Conservation (phyloP, 1,140 invertebrate species). For the Drosophila lowei region DNA sequence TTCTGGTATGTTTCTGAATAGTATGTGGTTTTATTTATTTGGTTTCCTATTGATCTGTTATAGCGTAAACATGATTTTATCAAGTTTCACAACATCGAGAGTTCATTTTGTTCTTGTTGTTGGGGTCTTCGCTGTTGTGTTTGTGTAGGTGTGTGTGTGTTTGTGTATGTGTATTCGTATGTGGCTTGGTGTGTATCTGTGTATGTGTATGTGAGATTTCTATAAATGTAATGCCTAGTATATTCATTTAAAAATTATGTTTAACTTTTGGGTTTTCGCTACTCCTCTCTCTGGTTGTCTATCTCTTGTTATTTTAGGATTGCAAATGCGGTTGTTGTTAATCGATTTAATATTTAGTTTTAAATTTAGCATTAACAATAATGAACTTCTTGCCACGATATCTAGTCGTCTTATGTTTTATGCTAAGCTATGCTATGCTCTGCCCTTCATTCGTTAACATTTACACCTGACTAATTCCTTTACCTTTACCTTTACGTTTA, state of each 20-base stretch:
- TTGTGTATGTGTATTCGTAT: slow-evolving; percentile 7
- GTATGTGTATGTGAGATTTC: slow-evolving; percentile 35
- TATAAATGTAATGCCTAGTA: slow-evolving; percentile 72
- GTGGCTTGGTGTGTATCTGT: slow-evolving; percentile 28
- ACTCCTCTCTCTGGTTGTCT: slow-evolving; percentile 36
- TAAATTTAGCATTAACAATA: slow-evolving; percentile 62
- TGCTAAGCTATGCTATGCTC: slow-evolving; percentile 65
- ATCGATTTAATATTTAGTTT: slow-evolving; percentile 45
- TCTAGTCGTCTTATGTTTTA: slow-evolving; percentile 46
- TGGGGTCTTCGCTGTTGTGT: slow-evolving; percentile 63
- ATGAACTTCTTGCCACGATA: slow-evolving; percentile 64
- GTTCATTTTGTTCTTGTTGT: slow-evolving; percentile 80
- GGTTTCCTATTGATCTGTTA: slow-evolving; percentile 45
- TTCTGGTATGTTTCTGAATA: slow-evolving; percentile 52
- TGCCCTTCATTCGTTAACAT: slow-evolving; percentile 57
- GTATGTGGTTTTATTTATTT: slow-evolving; percentile 36
- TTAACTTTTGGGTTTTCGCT: slow-evolving; percentile 77
- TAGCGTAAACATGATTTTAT: slow-evolving; percentile 82
- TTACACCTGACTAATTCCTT: slow-evolving; percentile 52
- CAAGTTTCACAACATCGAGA: slow-evolving; percentile 83
- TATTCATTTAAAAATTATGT: slow-evolving; percentile 79
- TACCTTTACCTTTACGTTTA: slow-evolving; percentile 37
- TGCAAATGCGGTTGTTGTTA: slow-evolving; percentile 68
- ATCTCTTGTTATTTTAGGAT: slow-evolving; percentile 56
- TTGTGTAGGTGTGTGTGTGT: slow-evolving; percentile 24